Evolutionary conservation across 2,888 invertebrate species (phyloP).

Genomic region (Drosophila recens): DNA sequence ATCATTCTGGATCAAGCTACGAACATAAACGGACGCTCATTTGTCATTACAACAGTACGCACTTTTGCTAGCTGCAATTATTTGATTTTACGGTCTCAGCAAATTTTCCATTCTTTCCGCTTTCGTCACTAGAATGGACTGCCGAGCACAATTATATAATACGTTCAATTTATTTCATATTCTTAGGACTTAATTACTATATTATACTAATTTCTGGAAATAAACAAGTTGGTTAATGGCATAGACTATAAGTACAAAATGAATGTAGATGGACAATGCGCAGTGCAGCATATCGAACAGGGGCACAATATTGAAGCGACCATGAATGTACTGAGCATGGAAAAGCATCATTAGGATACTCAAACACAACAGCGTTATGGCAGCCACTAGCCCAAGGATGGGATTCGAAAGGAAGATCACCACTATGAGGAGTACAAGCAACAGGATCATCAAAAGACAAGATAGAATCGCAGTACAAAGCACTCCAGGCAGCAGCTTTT

Average conservation of each 20-base stretch:
- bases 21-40: no score
- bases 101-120: no score
- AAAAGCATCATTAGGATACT: background rate
- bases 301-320: conserved; percentile 36
- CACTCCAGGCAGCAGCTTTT: background rate
- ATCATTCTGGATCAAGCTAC: no score
- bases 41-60: no score
- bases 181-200: no score
- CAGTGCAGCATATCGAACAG: conserved; percentile 23
- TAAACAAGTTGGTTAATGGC: conserved; percentile 3
- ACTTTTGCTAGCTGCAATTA: no score
- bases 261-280: conserved; percentile 27
- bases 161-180: no score
- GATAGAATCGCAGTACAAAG: background rate
- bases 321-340: conserved; percentile 35
- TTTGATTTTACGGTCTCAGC: no score
- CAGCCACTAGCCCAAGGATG: background rate
- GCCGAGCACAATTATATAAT: no score
- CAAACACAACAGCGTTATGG: background rate
- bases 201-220: background rate
- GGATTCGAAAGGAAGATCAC: background rate
- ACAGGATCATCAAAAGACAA: background rate
- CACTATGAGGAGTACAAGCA: background rate
- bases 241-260: conserved; percentile 15
- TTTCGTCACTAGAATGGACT: no score